Base-by-base conservation (phyloP, 2,797 vertebrate genomes). In the Gambusia yucatana region DNA sequence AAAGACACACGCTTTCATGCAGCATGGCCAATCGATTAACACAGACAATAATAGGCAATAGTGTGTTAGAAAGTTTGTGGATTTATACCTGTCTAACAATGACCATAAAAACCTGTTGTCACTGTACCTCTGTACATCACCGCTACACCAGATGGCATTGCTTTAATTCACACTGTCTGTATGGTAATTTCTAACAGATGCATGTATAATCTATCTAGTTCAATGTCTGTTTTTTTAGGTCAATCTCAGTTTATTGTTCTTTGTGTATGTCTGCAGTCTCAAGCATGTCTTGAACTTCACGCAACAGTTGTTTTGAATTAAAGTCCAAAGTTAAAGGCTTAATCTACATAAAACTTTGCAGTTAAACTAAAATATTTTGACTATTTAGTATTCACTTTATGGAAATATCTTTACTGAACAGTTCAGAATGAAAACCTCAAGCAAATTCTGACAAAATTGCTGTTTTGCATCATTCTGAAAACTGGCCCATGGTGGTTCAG, bases 21-120 rank as follows among this genome's bases (percentile, higher is more conserved):
- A 69, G 90, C 93, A 91, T 94, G 79, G 90, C 93, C 89, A 96
- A 96, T 95, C 91, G 92, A 95, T 96, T 95, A 92, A 55, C 83
- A 72, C 82, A 91, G 86, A 77, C 88, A 86, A 88, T 73, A 87
- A 82, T 86, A 89, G 82, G 87, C 86, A 81, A 83, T 84, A 91
- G 79, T 47, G 81, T 75, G 77, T 82, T 77, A 75, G 73, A 89
- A 88, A 88, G 83, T 82, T 80, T 30, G 75, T 77, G 83, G 91
- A 95, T 94, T 93, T 93, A 94, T 93, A 94, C 93, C 86, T 93
- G 88, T 84, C 76, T 84, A 75, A 85, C 91, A 91, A 90, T 91
- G 83, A 91, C 82, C 89, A 87, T 91, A 88, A 90, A 87, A 83
- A 77, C 87, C 80, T 82, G 82, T 86, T 87, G 77, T 84, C 89